Percentiles rank a stretch among this genome's conserved stretches.
Conservation (phyloP, 2,113 vertebrate species). For the Corythornis cristatus region DNA sequence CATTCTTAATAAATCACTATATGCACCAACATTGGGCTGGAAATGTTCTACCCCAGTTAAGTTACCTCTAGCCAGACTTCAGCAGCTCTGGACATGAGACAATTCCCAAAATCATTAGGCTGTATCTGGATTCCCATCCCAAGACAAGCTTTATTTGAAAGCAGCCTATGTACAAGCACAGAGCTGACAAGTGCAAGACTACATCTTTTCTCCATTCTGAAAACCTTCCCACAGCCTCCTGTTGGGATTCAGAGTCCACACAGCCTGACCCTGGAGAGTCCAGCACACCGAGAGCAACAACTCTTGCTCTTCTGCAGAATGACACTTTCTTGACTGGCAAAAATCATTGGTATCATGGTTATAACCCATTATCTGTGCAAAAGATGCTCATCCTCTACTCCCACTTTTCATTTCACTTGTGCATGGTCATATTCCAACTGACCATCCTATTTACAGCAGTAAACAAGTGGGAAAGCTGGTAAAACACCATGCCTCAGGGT, state of each 20-base stretch:
- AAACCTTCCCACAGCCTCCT: background rate
- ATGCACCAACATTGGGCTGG: accelerated
- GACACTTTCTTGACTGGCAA: background rate
- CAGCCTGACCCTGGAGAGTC: no score
- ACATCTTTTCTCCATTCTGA: background rate
- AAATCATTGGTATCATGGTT: background rate
- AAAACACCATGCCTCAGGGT: background rate
- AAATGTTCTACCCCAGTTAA: background rate
- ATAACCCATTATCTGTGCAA: background rate
- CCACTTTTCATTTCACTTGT: background rate
- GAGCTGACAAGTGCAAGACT: background rate
- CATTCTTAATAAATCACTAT: background rate
- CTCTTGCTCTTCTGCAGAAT: background rate
- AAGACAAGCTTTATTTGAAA: no score
- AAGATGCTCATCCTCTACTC: background rate
- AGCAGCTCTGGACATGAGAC: background rate
- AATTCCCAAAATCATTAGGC: background rate
- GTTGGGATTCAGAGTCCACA: background rate
- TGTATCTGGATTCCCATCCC: background rate
- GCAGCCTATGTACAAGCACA: background rate
- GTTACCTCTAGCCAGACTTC: background rate
- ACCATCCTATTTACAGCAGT: background rate
- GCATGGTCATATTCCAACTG: background rate
- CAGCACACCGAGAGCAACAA: background rate
- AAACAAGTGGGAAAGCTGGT: background rate